Evolutionary conservation across 2,797 vertebrate genomes (phyloP).

Genomic region (Ara ararauna): DNA sequence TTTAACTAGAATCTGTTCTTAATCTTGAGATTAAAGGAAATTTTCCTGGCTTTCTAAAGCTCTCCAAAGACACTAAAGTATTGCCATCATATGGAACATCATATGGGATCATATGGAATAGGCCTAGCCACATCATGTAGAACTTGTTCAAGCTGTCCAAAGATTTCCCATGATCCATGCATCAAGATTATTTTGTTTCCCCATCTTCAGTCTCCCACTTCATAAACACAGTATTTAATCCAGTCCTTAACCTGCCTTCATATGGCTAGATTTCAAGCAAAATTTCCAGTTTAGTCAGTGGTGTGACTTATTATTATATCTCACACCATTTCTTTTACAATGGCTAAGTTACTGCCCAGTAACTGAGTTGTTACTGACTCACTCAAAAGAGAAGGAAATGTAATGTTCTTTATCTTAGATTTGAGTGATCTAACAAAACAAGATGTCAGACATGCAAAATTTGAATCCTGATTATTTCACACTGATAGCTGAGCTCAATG

Average conservation of each 20-base stretch:
- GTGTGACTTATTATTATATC: not conserved
- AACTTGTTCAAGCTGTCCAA: not conserved
- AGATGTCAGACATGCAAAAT: not conserved
- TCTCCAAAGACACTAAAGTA: not conserved
- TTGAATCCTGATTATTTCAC: not conserved
- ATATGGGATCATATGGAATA: not conserved
- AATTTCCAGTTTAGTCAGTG: not conserved
- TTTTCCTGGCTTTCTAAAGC: not conserved
- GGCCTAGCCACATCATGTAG: not conserved
- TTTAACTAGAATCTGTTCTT: not conserved
- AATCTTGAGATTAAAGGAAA: not conserved
- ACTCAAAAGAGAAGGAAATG: not conserved
- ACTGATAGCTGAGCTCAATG: not conserved
- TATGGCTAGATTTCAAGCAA: not conserved
- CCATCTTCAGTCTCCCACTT: not conserved
- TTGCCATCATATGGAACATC: not conserved
- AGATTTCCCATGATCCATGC: accelerated
- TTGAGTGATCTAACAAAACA: not conserved
- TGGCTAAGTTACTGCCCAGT: not conserved
- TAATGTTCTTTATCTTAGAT: not conserved
- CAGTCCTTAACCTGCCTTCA: not conserved
- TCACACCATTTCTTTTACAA: not conserved
- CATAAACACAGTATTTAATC: not conserved
- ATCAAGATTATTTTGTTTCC: not conserved
- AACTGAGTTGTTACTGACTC: not conserved